These are phyloP conservation scores for Acanthopleura granulata DNA, from an alignment of 2,888 invertebrate genomes.

Conservation along the genomic window DNA sequence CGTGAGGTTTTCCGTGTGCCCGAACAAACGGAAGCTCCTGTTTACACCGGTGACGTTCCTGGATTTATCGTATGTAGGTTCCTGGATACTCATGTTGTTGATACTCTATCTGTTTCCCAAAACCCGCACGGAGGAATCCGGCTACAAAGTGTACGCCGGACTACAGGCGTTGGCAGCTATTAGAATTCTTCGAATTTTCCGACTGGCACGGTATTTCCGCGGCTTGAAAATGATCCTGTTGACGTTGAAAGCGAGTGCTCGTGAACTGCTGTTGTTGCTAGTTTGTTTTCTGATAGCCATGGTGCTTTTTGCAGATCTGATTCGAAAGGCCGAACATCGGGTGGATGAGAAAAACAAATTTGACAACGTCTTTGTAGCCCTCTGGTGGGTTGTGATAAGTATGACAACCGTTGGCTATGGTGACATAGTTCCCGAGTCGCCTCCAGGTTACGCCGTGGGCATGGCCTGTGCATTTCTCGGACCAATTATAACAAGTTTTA, in stretches of 20 bases:
- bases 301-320: slow-evolving; percentile 20
- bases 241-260: slow-evolving; percentile 17
- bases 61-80: slow-evolving; percentile 1
- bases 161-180: slow-evolving; percentile 11
- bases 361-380: slow-evolving; percentile 1
- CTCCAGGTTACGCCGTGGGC: slow-evolving; percentile 11
- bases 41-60: not conserved
- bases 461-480: slow-evolving; percentile 20
- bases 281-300: slow-evolving; percentile 11
- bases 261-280: slow-evolving; percentile 1
- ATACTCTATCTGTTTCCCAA: slow-evolving; percentile 1
- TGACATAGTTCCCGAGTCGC: not conserved
- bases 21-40: not conserved
- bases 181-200: slow-evolving; percentile 8
- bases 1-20: slow-evolving; percentile 8
- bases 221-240: slow-evolving; percentile 12
- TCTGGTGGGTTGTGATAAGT: slow-evolving; percentile 19
- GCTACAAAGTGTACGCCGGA: not conserved
- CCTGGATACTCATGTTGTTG: slow-evolving; percentile 12
- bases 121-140: not conserved
- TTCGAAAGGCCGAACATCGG: slow-evolving; percentile 13
- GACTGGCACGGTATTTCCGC: slow-evolving; percentile 9
- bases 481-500: slow-evolving; percentile 17
- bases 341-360: slow-evolving; percentile 1
- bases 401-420: slow-evolving; percentile 20